A percentile compares a stretch with the other conserved stretches of the same genome.
These are phyloP conservation scores for Latheticus oryzae DNA, from an alignment of 2,888 invertebrate species.

Conservation along the genomic window DNA sequence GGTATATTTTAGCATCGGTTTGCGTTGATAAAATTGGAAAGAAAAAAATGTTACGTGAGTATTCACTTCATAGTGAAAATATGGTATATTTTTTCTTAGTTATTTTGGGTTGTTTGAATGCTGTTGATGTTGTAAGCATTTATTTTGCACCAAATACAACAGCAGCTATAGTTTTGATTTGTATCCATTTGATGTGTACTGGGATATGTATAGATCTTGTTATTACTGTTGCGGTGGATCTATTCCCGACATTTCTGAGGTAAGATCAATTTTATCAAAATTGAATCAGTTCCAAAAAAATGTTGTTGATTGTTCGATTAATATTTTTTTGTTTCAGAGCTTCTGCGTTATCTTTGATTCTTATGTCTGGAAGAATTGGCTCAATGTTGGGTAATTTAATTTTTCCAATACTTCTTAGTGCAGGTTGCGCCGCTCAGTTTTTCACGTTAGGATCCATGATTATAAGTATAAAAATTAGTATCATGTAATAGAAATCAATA, in stretches of 20 bases:
- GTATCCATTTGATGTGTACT: constrained; percentile 68
- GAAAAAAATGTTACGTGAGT: constrained; percentile 67
- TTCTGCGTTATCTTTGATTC: constrained; percentile 25
- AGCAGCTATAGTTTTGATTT: constrained; percentile 69
- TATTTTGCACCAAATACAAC: constrained; percentile 69
- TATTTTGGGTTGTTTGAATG: constrained; percentile 58
- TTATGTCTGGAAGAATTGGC: constrained; percentile 18
- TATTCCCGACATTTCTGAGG: constrained; percentile 75
- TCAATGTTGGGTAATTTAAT: constrained; percentile 18
- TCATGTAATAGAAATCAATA: neutral
- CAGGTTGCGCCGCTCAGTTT: constrained; percentile 23
- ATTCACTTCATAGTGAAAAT: neutral
- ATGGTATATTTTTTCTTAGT: constrained; percentile 51
- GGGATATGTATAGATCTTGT: constrained; percentile 71
- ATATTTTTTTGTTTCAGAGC: constrained; percentile 19
- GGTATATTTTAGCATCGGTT: constrained; percentile 71
- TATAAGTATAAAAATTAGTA: constrained; percentile 20
- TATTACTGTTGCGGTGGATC: constrained; percentile 71
- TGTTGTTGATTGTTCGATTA: no score
- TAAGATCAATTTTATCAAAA: constrained; percentile 49
- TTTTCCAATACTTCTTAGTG: constrained; percentile 20
- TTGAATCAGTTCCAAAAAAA: neutral
- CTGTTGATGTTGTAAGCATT: constrained; percentile 65
- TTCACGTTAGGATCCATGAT: constrained; percentile 16
- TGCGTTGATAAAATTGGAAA: constrained; percentile 68